phyloP scores from a whole-genome alignment of 2,113 vertebrate genomes.

The Orcinus orca region DNA sequence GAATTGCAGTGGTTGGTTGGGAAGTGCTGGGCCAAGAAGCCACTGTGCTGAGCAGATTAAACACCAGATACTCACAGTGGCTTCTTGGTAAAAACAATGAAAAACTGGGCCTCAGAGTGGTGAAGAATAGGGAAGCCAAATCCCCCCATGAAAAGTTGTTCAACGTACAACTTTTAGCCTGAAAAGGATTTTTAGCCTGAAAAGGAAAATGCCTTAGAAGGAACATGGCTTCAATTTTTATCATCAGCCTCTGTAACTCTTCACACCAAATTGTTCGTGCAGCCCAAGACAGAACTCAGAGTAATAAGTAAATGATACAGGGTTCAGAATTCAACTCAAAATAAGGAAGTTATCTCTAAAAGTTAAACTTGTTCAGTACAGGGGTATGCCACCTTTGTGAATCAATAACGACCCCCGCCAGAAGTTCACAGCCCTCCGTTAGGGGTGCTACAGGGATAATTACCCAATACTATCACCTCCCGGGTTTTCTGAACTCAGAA shows the following conservation, averaged over 20 bases:
- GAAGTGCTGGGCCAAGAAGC: neutral
- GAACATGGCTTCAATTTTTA: neutral
- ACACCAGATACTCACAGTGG: neutral
- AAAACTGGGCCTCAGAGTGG: neutral
- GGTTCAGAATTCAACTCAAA: constrained; percentile 3
- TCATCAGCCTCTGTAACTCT: neutral
- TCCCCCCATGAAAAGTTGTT: neutral
- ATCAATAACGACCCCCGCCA: neutral
- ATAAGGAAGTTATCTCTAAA: constrained; percentile 3
- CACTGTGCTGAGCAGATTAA: neutral
- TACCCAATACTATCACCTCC: neutral
- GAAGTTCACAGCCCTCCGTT: neutral
- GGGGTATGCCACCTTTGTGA: neutral
- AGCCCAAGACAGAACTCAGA: neutral
- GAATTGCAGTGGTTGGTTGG: neutral
- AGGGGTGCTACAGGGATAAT: neutral
- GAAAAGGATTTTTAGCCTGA: neutral
- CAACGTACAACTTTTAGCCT: neutral
- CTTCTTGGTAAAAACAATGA: neutral
- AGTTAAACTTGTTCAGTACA: neutral
- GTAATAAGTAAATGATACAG: neutral
- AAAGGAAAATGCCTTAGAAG: neutral
- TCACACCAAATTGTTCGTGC: neutral
- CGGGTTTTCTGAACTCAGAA: neutral
- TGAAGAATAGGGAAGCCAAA: neutral